Evolutionary conservation across 2,797 vertebrate species (phyloP).

Genomic region (Antrozous pallidus): DNA sequence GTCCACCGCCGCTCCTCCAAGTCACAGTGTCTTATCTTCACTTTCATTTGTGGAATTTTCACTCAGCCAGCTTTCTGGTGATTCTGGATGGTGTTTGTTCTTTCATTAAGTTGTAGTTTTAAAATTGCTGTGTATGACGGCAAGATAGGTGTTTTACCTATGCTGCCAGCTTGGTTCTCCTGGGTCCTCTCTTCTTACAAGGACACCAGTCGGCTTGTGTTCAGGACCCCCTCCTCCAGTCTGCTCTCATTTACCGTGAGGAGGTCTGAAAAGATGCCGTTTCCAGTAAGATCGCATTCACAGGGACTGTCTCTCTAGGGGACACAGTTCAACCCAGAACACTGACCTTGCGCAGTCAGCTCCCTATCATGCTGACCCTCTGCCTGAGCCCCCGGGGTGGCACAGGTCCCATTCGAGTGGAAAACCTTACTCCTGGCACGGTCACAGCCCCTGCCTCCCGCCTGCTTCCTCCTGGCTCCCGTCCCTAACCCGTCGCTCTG

Average conservation of each 20-base stretch:
- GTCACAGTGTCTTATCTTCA: no score
- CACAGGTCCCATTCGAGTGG: fast-evolving
- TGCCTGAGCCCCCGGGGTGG: background rate
- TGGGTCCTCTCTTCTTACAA: background rate
- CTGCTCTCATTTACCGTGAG: background rate
- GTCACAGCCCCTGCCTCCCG: fast-evolving
- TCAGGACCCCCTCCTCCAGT: background rate
- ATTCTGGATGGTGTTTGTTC: no score
- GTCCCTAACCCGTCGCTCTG: background rate
- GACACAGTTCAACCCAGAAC: background rate
- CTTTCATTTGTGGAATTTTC: no score
- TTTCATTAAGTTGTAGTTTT: no score
- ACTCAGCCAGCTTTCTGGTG: no score
- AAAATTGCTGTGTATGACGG: no score
- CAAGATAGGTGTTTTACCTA: no score
- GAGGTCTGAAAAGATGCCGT: background rate
- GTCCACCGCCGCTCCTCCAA: no score
- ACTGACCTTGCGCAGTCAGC: background rate
- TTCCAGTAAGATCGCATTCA: background rate
- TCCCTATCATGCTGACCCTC: no score
- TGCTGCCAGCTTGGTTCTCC: no score
- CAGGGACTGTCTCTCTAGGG: background rate
- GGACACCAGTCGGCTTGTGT: background rate
- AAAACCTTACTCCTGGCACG: fast-evolving
- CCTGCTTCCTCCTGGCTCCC: background rate